Evolutionary conservation across 2,113 vertebrate species (phyloP), one percentile per base, ranked within the genome.

Genomic region (Lepidothrix coronata): DNA sequence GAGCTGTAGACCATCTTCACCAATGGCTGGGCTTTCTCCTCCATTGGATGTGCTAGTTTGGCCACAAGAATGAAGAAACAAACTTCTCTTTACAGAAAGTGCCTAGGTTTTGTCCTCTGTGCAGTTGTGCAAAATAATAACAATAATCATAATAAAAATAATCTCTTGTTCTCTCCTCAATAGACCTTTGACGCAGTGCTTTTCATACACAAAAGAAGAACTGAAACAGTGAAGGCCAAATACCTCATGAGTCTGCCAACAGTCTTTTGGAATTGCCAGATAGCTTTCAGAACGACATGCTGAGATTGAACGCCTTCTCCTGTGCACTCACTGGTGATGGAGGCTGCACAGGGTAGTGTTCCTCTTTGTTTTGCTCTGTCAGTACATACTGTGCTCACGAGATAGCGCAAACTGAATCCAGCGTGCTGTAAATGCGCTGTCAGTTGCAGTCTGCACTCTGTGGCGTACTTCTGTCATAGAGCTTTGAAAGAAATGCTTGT

Each of bases 111-210:
- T 90, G 76, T 97, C 95, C 85, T 97, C 95, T 97, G 96, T 97
- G 97, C 97, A 97, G 97, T 95, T 98, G 98, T 98, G 98, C 97
- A 98, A 98, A 98, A 97, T 95, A 97, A 98, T 95, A 95, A 96
- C 93, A 96, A 97, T 96, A 97, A 97, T 97, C 97, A 97, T 98
- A 97, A 98, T 91, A 97, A 98, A 98, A 98, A 98, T 98, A 97
- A 98, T 97, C 96, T 97, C 97, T 97, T 97, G 93, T 96, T 97
- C 93, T 97, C 88, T 97, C 95, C 95, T 96, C 85, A 74, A 97
- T 95, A 97, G 96, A 97, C 95, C 95, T 97, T 96, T 97, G 95
- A 97, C 6, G 87, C 74, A 94, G 96, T 97, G 97, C 96, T 98
- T 97, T 97, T 97, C 95, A 54, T 93, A 96, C 78, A 91, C 94